Percentiles rank a stretch among this genome's conserved stretches.
Evolutionary conservation across 2,797 vertebrate species (phyloP).

Genomic region (Percopsis omiscomaycus): DNA sequence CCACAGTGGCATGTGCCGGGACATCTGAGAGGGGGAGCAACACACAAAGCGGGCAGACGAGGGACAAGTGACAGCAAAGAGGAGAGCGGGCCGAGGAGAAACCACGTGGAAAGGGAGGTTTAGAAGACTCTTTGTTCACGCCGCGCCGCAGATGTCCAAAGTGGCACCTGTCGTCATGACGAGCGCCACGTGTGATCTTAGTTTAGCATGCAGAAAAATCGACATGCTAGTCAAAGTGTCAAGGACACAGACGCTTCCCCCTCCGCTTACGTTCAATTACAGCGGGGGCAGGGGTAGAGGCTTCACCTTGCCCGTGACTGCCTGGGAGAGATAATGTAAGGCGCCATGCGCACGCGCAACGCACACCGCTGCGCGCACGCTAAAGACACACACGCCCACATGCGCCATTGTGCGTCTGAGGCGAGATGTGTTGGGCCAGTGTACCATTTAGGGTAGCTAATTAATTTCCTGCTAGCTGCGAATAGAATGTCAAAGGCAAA

Average conservation of each 20-base stretch:
- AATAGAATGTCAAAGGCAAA: conserved; percentile 59
- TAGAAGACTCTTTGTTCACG: conserved; percentile 57
- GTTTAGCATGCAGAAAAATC: conserved; percentile 34
- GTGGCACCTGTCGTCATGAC: conserved; percentile 58
- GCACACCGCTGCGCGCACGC: neutral
- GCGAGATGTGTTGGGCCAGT: conserved; percentile 23
- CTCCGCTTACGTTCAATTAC: conserved; percentile 7
- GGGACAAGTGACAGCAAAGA: conserved; percentile 46
- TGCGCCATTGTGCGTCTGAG: neutral
- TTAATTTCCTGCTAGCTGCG: conserved; percentile 65
- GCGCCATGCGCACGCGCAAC: neutral
- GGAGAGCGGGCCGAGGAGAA: conserved; percentile 45
- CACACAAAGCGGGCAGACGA: conserved; percentile 36
- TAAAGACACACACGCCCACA: conserved; percentile 9
- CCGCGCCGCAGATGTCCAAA: conserved; percentile 60
- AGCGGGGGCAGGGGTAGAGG: conserved; percentile 8
- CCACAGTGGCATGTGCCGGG: conserved; percentile 39
- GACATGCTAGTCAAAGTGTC: conserved; percentile 27
- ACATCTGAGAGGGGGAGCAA: conserved; percentile 47
- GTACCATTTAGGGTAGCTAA: conserved; percentile 59
- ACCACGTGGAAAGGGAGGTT: conserved; percentile 69
- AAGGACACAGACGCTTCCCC: conserved; percentile 32
- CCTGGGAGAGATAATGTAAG: neutral
- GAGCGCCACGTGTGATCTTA: conserved; percentile 64
- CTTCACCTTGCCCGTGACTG: conserved; percentile 18